phyloP scores from a whole-genome alignment of 2,113 vertebrate genomes.

The Prolemur simus region DNA sequence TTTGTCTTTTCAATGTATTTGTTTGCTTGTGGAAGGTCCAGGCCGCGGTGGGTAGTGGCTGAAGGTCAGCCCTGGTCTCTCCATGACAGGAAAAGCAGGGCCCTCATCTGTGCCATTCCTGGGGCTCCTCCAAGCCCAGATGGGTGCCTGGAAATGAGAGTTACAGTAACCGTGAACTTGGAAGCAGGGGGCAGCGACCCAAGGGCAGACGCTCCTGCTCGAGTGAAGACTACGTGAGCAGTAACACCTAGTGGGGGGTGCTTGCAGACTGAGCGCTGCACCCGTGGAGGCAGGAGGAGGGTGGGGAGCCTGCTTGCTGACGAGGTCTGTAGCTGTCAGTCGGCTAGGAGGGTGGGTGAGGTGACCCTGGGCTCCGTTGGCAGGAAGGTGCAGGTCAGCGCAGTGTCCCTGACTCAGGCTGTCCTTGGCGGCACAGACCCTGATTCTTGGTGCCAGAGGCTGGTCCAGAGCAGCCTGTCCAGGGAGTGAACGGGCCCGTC shows the following conservation, averaged over 20 bases:
- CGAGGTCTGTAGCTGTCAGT: neutral
- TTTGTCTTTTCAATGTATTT: neutral
- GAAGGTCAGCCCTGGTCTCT: neutral
- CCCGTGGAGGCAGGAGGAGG: neutral
- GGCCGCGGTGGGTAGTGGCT: neutral
- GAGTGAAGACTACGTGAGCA: neutral
- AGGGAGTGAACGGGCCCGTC: neutral
- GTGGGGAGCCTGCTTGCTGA: neutral
- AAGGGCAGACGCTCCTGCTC: neutral
- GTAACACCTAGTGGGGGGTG: neutral
- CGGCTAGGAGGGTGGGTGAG: neutral
- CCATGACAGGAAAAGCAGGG: neutral
- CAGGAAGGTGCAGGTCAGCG: neutral
- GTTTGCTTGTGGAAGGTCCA: neutral
- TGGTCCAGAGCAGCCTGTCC: neutral
- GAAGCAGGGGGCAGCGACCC: neutral
- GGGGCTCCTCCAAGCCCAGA: neutral
- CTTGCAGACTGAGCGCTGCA: neutral
- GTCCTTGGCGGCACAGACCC: neutral
- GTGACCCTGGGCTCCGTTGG: neutral
- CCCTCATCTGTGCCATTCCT: neutral
- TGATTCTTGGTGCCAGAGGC: neutral
- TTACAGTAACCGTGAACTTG: neutral
- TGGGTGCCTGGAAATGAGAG: neutral
- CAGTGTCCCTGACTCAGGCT: neutral